These are phyloP conservation scores for Enteromius trimaculatus DNA, from an alignment of 2,797 vertebrate genomes.

Conservation along the genomic window DNA sequence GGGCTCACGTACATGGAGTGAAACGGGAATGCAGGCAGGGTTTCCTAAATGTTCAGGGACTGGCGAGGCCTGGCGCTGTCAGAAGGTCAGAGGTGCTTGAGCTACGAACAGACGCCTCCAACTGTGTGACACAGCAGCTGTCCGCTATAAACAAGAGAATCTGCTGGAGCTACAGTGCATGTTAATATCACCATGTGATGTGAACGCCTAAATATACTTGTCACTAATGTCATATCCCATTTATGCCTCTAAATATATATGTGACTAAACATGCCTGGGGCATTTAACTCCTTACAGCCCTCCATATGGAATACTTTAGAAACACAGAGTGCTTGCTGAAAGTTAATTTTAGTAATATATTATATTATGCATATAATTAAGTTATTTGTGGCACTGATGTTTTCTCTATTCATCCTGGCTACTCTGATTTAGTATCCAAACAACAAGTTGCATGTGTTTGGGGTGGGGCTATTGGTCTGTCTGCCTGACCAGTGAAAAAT, in stretches of 20 bases:
- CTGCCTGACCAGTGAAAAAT: neutral
- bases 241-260: slow-evolving; percentile 33
- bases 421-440: neutral
- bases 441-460: neutral
- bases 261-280: neutral
- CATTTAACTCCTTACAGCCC: neutral
- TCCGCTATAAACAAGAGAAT: slow-evolving; percentile 61
- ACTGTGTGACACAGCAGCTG: slow-evolving; percentile 61
- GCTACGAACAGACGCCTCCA: slow-evolving; percentile 50
- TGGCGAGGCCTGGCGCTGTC: slow-evolving; percentile 38
- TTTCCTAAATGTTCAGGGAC: slow-evolving; percentile 62
- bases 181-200: slow-evolving; percentile 37
- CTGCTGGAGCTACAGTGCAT: slow-evolving; percentile 46
- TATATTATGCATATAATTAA: neutral
- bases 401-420: neutral
- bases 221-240: slow-evolving; percentile 33
- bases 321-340: neutral
- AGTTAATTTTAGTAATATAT: neutral
- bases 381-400: neutral
- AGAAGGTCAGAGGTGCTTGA: slow-evolving; percentile 63
- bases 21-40: slow-evolving; percentile 51
- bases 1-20: slow-evolving; percentile 45
- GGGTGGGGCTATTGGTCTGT: neutral
- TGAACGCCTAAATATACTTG: slow-evolving; percentile 39
- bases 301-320: slow-evolving; percentile 5